Percentiles rank a stretch among this genome's conserved stretches.
Evolutionary conservation across 2,888 invertebrate genomes (phyloP).

Genomic region (Nephrotoma guestfalica): DNA sequence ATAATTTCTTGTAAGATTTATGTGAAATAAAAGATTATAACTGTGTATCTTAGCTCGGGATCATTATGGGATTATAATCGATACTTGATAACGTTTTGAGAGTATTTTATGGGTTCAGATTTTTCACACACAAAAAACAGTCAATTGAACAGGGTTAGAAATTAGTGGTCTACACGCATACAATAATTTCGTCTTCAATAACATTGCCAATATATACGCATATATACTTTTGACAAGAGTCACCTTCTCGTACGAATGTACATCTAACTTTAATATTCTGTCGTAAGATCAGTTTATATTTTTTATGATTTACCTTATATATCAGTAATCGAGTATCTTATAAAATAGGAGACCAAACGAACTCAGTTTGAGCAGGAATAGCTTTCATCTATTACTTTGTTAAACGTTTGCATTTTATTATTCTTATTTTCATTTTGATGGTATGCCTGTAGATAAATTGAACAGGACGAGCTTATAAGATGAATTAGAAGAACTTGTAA

Average conservation of each 20-base stretch:
- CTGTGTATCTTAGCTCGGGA: not conserved
- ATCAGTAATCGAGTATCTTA: not conserved
- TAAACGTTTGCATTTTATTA: not conserved
- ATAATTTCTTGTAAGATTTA: not conserved
- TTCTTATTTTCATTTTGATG: not conserved
- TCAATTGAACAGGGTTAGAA: not conserved
- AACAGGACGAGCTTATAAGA: no score
- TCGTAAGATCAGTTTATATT: not conserved
- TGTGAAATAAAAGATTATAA: not conserved
- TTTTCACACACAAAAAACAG: not conserved
- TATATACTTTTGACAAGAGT: not conserved
- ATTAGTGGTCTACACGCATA: not conserved
- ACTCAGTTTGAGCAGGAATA: not conserved
- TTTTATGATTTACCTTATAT: not conserved
- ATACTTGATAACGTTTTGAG: not conserved
- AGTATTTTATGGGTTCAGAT: not conserved
- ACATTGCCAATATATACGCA: not conserved
- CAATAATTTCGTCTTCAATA: not conserved
- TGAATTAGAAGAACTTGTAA: no score
- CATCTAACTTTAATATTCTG: not conserved
- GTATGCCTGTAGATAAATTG: not conserved
- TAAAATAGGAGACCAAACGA: not conserved
- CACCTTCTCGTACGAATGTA: not conserved
- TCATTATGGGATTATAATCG: not conserved
- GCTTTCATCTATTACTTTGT: not conserved